Evolutionary conservation across 2,113 vertebrate species (phyloP).

Genomic region (Ramphastos sulfuratus): DNA sequence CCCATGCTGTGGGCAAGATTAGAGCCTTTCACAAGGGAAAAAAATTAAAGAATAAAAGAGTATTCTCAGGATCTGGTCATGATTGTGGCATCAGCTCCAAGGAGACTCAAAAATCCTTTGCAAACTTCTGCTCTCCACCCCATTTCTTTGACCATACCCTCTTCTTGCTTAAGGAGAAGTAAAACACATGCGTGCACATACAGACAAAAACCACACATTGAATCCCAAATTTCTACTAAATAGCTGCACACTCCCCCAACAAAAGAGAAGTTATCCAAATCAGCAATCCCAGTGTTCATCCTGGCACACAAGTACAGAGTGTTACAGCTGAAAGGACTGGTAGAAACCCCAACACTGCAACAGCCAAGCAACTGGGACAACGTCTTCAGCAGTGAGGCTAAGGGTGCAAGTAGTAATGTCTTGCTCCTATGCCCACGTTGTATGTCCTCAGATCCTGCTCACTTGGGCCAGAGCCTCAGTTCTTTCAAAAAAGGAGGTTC

Average conservation of each 20-base stretch:
- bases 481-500: background rate
- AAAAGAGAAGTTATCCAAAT: background rate
- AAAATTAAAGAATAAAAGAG: background rate
- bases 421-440: background rate
- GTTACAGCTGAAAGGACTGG: background rate
- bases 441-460: accelerated
- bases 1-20: background rate
- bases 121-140: background rate
- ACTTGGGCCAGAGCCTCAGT: background rate
- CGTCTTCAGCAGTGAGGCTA: background rate
- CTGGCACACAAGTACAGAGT: background rate
- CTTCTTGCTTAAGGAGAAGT: background rate
- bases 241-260: background rate
- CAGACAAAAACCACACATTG: background rate
- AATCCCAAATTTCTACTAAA: background rate
- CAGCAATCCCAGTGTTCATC: background rate
- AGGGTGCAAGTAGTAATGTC: background rate
- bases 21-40: background rate
- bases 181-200: background rate
- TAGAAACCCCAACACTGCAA: background rate
- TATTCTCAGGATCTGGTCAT: background rate
- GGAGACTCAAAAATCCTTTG: background rate
- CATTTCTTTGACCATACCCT: background rate
- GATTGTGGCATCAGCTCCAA: background rate
- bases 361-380: background rate